Evolutionary conservation across 2,113 vertebrate genomes (phyloP).

Genomic region (Tamias sibiricus): DNA sequence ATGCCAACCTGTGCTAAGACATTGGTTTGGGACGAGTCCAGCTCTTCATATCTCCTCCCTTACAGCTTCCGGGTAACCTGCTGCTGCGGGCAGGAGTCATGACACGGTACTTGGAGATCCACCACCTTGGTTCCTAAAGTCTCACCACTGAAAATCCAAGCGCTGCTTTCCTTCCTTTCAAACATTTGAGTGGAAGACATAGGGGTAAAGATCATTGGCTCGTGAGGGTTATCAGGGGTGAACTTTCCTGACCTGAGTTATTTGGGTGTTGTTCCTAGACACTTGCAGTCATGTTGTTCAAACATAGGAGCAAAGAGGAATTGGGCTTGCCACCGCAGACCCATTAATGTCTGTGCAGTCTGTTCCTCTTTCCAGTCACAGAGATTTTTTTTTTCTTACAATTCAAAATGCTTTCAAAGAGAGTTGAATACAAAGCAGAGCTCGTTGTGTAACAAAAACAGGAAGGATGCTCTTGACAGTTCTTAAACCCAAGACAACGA

Average conservation of each 20-base stretch:
- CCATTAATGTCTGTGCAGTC: neutral
- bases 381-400: neutral
- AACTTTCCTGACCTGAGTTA: neutral
- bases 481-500: neutral
- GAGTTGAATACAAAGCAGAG: neutral
- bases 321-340: too few species aligned
- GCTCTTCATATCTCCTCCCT: neutral
- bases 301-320: neutral
- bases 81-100: neutral
- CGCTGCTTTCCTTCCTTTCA: neutral
- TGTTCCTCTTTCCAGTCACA: neutral
- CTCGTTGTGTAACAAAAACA: neutral
- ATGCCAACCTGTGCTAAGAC: rapidly evolving
- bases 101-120: too few species aligned
- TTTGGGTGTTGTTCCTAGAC: neutral
- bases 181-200: neutral
- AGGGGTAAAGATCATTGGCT: neutral
- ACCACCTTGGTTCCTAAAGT: neutral
- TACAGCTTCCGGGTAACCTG: rapidly evolving
- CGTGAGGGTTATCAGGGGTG: neutral
- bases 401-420: neutral
- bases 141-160: neutral
- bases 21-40: neutral
- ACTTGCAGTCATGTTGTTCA: neutral
- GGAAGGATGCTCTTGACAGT: neutral